Base-by-base conservation (phyloP, 2,888 invertebrate genomes). In the Ephialtes manifestator region DNA sequence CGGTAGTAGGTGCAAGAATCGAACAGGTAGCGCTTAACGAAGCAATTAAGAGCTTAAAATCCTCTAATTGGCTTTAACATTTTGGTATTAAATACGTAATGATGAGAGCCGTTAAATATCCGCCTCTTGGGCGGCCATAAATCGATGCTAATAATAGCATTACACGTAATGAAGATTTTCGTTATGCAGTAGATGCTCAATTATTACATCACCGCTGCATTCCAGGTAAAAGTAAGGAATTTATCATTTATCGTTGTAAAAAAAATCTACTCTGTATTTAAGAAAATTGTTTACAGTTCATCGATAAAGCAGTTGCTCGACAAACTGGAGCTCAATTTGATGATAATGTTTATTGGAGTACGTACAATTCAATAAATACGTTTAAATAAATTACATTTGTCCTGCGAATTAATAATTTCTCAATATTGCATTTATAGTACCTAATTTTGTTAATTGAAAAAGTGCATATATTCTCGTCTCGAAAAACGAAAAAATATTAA, bases 31-130 rank as follows among this genome's bases (percentile, higher is more conserved):
- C 51, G 74, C 43, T 80, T 35, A 75, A 63, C 75, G 83, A 71
- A 80, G 75, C 71, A 79, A 83, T 76, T 80, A 71, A 65, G 71
- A 75, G 48, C 75, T 55, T 75, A 53, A 74, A 75, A 71, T 75
- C 75, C 79, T 39, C 53, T 80, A 83, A 79, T 70, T 74, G 83
- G 78, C 82, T 65, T 60, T 72, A 65, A 65, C 63, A 35, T 51
- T 43, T 35, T 20, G 35, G 31, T 48, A 48, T 51, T 63, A 63
- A 75, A 15, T 48, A 75, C 65, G 63, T 5, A 4, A 8, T 51
- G 46, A 75, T 20, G 48, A 35, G 28, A n/a, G 8, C 39, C 28
- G 24, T 43, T 43, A 68, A 39, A 43, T 39, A 35, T 20, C 24
- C n/a, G 58, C 10, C 75, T 31, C 39, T 51, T 39, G 53, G n/a